phyloP scores from a whole-genome alignment of 2,797 vertebrate species.

The Odontamblyopus lacepedii region DNA sequence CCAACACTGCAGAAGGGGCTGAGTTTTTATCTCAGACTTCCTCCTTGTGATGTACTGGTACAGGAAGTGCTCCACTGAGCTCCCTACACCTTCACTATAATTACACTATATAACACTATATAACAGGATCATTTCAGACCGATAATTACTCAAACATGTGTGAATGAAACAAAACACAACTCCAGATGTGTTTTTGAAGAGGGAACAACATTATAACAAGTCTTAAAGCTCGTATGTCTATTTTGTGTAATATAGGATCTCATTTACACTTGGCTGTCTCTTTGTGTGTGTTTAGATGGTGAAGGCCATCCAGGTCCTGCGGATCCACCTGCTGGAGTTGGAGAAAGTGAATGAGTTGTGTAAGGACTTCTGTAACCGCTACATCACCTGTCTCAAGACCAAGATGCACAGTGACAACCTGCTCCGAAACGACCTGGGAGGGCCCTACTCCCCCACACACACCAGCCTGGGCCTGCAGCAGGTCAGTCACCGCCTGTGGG shows the following conservation, averaged over 20 bases:
- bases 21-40: too few relatives aligned
- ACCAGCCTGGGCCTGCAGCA: slow-evolving; percentile 94
- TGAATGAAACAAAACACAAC: too few relatives aligned
- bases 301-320: slow-evolving; percentile 96
- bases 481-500: slow-evolving; percentile 72
- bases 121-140: too few relatives aligned
- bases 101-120: too few relatives aligned
- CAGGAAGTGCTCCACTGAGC: too few relatives aligned
- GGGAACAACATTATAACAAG: not conserved
- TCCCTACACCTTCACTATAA: too few relatives aligned
- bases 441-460: slow-evolving; percentile 94
- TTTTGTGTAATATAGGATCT: not conserved
- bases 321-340: slow-evolving; percentile 95
- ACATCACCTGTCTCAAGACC: slow-evolving; percentile 99
- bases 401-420: slow-evolving; percentile 99
- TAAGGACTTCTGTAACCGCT: slow-evolving; percentile 99
- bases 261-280: not conserved
- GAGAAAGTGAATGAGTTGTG: slow-evolving; percentile 99
- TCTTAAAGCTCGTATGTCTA: not conserved
- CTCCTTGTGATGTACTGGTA: too few relatives aligned
- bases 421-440: slow-evolving; percentile 94
- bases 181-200: too few relatives aligned
- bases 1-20: too few relatives aligned
- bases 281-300: slow-evolving; percentile 85
- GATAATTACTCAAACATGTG: too few relatives aligned